Evolutionary conservation across 2,888 invertebrate genomes (phyloP), one percentile per base, ranked within the genome.

Genomic region (Idaea biselata): DNA sequence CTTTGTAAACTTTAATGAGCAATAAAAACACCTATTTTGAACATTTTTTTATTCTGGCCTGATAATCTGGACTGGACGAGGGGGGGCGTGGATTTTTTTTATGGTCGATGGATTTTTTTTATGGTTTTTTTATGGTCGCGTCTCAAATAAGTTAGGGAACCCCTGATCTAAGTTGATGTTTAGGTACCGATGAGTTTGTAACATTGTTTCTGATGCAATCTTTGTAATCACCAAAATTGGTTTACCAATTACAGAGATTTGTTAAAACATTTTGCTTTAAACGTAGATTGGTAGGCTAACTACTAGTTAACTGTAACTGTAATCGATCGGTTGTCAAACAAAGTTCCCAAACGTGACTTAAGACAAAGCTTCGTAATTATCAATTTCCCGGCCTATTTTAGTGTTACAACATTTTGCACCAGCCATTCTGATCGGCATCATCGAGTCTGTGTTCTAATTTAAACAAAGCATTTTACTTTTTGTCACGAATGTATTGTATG

Each of bases 301-400:
- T 59, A 59, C 57, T 58, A 58, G 60, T 63, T 60, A 60, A 59
- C 55, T 58, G 55, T 60, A 60, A 59, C 55, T 58, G 55, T 68
- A 79, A 81, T 82, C 80, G 79, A 81, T 80, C 74, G 69, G 69
- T 73, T 78, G 81, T 83, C 81, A 80, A 77, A 79, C 77, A 69
- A 71, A 72, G 75, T 73, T 72, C 70, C 69, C 69, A 72, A 82
- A 77, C 88, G 87, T 88, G 88, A 87, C 86, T 83, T 31, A 53
- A 74, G 69, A 80, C 83, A 83, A 82, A 80, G 79, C 72, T 65
- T 66, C 66, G 70, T 83, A 84, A 86, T 86, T 86, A 86, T 79
- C 77, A 74, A 84, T 83, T 81, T 79, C 74, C 70, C 69, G 73
- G 72, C 73, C 73, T 44, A 64, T 73, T 78, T 78, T 72, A 68